A percentile compares a stretch with the other conserved stretches of the same genome.
These are phyloP conservation scores for Watsonalla cultraria DNA, from an alignment of 2,888 invertebrate genomes.

Conservation along the genomic window DNA sequence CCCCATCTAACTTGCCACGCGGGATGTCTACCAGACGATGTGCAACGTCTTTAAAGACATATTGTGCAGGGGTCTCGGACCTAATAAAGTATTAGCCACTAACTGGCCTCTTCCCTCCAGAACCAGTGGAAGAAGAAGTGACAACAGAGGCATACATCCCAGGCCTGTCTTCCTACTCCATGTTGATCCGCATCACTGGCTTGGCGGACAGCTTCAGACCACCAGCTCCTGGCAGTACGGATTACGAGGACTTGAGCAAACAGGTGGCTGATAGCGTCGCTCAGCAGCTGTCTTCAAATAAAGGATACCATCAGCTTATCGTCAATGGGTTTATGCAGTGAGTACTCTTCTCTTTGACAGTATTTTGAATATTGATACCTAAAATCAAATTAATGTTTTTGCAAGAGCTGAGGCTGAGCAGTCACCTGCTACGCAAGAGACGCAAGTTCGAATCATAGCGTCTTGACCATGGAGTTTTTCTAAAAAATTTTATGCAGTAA, in stretches of 20 bases:
- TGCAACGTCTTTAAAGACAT: too few relatives aligned
- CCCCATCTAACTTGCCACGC: too few relatives aligned
- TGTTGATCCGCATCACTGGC: constrained; percentile 86
- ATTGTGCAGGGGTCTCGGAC: too few relatives aligned
- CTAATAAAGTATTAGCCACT: background rate
- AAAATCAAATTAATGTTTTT: too few relatives aligned
- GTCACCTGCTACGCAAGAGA: too few relatives aligned
- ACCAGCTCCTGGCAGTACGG: constrained; percentile 84
- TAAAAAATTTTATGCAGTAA: too few relatives aligned
- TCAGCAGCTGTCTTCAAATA: constrained; percentile 22
- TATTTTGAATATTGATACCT: too few relatives aligned
- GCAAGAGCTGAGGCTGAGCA: too few relatives aligned
- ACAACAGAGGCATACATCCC: constrained; percentile 80
- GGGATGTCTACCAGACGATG: too few relatives aligned
- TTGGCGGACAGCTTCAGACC: constrained; percentile 87
- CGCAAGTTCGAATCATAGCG: too few relatives aligned
- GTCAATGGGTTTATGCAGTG: constrained; percentile 86
- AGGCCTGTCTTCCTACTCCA: constrained; percentile 82
- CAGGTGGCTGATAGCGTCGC: constrained; percentile 49
- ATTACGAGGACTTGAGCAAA: constrained; percentile 84
- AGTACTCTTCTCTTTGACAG: constrained; percentile 31
- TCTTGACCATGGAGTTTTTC: too few relatives aligned
- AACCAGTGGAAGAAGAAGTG: constrained; percentile 75
- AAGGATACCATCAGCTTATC: constrained; percentile 84
- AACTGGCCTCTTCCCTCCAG: constrained; percentile 33